These are phyloP conservation scores for Hippotragus niger DNA, from an alignment of 2,113 vertebrate species.

Conservation along the genomic window DNA sequence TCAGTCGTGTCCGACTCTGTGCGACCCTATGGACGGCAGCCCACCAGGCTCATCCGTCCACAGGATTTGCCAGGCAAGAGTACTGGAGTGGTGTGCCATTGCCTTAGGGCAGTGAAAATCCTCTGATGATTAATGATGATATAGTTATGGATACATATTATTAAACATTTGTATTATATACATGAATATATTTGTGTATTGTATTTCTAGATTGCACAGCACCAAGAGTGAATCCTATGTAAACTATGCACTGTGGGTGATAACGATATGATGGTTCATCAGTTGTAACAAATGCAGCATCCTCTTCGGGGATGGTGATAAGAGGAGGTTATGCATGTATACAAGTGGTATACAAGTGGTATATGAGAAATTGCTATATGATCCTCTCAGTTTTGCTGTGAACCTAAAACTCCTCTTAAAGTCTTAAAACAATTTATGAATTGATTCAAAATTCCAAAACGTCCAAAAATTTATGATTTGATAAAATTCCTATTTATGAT, in stretches of 20 bases:
- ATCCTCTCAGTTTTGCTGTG: neutral
- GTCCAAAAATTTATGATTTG: neutral
- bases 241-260: neutral
- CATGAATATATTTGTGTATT: neutral
- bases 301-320: neutral
- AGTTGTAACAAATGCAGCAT: neutral
- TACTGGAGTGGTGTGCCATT: too few species aligned
- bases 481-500: neutral
- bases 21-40: too few species aligned
- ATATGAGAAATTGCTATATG: neutral
- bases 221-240: neutral
- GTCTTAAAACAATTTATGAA: neutral
- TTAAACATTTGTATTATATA: neutral
- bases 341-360: neutral
- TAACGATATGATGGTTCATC: neutral
- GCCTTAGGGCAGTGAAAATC: neutral
- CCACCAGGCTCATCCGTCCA: too few species aligned
- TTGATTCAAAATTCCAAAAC: neutral
- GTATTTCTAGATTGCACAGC: neutral
- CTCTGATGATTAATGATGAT: neutral
- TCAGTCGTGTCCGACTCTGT: too few species aligned
- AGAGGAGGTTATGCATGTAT: neutral
- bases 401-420: neutral
- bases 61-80: too few species aligned
- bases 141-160: neutral